A percentile compares a stretch with the other conserved stretches of the same genome.
phyloP scores from a whole-genome alignment of 2,888 invertebrate genomes.

The Drosophila seclusa region DNA sequence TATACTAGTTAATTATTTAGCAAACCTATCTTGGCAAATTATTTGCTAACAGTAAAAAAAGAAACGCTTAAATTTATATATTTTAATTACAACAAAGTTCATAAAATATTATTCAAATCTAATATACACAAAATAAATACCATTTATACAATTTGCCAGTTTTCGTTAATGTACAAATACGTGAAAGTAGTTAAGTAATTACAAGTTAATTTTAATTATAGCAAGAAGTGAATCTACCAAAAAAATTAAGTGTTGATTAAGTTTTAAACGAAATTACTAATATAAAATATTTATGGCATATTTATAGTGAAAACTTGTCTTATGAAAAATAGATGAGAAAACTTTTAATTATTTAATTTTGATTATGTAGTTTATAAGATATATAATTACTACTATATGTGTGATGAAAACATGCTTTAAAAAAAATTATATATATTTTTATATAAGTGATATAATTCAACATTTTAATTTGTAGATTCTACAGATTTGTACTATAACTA shows the following conservation, averaged over 20 bases:
- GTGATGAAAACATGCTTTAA: not conserved
- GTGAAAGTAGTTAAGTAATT: not conserved
- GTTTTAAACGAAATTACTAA: not conserved
- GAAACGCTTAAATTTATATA: not conserved
- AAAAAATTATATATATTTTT: not conserved
- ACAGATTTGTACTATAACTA: too few relatives aligned
- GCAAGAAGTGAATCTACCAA: not conserved
- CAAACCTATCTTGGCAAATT: constrained; percentile 1
- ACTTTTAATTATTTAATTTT: not conserved
- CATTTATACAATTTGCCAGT: not conserved
- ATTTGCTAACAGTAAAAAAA: not conserved
- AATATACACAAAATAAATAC: not conserved
- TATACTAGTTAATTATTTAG: constrained; percentile 3
- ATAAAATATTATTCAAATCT: not conserved
- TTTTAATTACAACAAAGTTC: not conserved
- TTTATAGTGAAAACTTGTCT: not conserved
- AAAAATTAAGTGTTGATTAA: not conserved
- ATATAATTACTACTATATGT: not conserved
- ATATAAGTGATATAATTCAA: not conserved
- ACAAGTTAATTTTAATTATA: not conserved
- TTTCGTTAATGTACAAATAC: not conserved
- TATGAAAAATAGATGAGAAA: not conserved
- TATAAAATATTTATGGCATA: not conserved
- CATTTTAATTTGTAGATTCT: not conserved
- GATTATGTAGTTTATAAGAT: not conserved